These are phyloP conservation scores for Cosmia pyralina DNA, from an alignment of 2,888 invertebrate species.

Conservation along the genomic window DNA sequence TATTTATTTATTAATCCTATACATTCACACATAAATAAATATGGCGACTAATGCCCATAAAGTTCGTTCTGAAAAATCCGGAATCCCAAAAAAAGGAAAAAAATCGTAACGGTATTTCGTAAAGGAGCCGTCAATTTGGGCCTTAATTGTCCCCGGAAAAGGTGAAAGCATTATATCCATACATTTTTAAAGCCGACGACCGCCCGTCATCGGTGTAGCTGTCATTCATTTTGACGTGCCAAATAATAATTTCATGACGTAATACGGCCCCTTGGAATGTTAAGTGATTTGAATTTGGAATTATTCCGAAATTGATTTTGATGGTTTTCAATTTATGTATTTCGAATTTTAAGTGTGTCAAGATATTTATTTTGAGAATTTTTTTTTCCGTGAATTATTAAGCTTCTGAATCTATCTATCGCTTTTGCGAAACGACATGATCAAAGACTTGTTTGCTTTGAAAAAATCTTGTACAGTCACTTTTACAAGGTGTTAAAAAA, in stretches of 20 bases:
- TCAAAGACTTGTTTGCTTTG: no score
- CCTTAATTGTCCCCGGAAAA: constrained; percentile 61
- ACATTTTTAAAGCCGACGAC: constrained; percentile 67
- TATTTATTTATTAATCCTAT: no score
- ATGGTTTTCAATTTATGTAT: constrained; percentile 6
- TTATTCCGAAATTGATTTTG: constrained; percentile 46
- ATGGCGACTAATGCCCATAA: constrained; percentile 28
- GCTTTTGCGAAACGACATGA: no score
- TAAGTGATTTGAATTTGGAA: constrained; percentile 52
- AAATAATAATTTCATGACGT: constrained; percentile 69
- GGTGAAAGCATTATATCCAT: constrained; percentile 62
- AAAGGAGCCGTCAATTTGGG: constrained; percentile 62
- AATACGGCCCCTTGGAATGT: constrained; percentile 50
- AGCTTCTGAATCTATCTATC: neutral
- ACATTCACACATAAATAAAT: constrained; percentile 23
- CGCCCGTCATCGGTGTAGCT: constrained; percentile 62
- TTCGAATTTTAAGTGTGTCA: neutral
- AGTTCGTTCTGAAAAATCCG: constrained; percentile 23
- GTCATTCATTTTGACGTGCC: constrained; percentile 69
- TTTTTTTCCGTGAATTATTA: neutral
- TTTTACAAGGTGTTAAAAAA: no score
- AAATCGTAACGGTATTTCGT: constrained; percentile 50
- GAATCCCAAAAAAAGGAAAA: constrained; percentile 25
- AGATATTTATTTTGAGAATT: neutral
- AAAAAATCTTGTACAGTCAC: neutral